Percentiles rank a stretch among this genome's conserved stretches.
These are phyloP conservation scores for Cheiracanthium punctorium DNA, from an alignment of 2,888 invertebrate genomes.

Conservation along the genomic window DNA sequence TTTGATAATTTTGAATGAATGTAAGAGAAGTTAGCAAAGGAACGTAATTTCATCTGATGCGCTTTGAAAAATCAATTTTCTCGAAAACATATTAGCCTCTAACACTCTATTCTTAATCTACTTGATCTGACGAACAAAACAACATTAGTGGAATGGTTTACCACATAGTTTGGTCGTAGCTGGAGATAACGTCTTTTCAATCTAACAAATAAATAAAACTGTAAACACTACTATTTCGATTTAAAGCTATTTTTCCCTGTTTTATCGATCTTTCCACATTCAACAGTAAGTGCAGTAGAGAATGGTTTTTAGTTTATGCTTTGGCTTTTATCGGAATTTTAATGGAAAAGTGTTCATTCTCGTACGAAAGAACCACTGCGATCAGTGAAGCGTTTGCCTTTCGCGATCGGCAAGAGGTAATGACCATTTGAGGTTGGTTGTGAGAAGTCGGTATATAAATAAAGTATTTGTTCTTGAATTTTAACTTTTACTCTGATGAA, in stretches of 20 bases:
- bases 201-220: slow-evolving; percentile 33
- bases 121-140: neutral
- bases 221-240: slow-evolving; percentile 32
- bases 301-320: slow-evolving; percentile 51
- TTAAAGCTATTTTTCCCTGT: slow-evolving; percentile 19
- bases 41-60: neutral
- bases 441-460: neutral
- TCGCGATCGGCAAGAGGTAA: slow-evolving; percentile 46
- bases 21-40: neutral
- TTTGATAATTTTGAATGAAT: neutral
- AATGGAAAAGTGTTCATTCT: slow-evolving; percentile 43
- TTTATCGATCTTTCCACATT: neutral
- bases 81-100: neutral
- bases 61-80: neutral
- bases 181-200: slow-evolving; percentile 28
- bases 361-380: slow-evolving; percentile 19
- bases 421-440: slow-evolving; percentile 33
- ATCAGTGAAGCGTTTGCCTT: slow-evolving; percentile 39
- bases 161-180: neutral
- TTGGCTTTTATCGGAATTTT: slow-evolving; percentile 58
- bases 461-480: neutral
- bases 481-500: neutral
- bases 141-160: slow-evolving; percentile 16
- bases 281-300: neutral
- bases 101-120: neutral